These are phyloP conservation scores for Aphyosemion australe DNA, from an alignment of 2,113 vertebrate genomes.

Conservation along the genomic window DNA sequence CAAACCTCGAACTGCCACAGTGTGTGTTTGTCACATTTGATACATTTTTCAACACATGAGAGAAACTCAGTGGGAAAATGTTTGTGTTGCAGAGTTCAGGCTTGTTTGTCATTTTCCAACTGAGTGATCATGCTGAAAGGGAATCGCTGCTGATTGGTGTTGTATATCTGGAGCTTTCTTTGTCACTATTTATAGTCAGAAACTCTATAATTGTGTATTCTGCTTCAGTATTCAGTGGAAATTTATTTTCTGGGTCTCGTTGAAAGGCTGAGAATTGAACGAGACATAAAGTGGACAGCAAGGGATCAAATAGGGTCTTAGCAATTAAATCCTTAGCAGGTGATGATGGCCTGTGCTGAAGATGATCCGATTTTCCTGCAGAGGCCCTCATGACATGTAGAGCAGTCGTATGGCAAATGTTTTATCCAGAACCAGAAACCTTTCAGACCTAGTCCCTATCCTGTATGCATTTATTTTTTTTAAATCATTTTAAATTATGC, in stretches of 20 bases:
- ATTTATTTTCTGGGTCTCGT: conserved; percentile 36
- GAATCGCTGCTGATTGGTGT: conserved; percentile 1
- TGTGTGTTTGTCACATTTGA: conserved; percentile 19
- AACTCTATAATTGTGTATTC: too few species aligned
- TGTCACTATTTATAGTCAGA: neutral
- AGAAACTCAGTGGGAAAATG: neutral
- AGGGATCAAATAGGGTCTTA: conserved; percentile 9
- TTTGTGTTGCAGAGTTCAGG: neutral
- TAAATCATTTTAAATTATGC: too few species aligned
- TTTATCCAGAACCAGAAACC: conserved; percentile 1
- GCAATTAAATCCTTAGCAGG: conserved; percentile 59
- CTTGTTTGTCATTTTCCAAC: conserved; percentile 38
- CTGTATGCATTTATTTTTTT: too few species aligned
- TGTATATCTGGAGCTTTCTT: conserved; percentile 3
- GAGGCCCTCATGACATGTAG: conserved; percentile 19
- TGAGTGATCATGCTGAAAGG: conserved; percentile 21
- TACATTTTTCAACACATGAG: conserved; percentile 24
- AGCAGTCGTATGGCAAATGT: conserved; percentile 24
- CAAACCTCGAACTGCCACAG: neutral
- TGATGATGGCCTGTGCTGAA: conserved; percentile 48
- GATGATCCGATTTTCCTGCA: conserved; percentile 48
- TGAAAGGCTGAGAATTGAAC: conserved; percentile 38
- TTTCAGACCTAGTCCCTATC: too few species aligned
- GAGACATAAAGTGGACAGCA: conserved; percentile 28
- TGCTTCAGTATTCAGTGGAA: conserved; percentile 13